phyloP scores from a whole-genome alignment of 2,888 invertebrate genomes.

The Agrochola litura region DNA sequence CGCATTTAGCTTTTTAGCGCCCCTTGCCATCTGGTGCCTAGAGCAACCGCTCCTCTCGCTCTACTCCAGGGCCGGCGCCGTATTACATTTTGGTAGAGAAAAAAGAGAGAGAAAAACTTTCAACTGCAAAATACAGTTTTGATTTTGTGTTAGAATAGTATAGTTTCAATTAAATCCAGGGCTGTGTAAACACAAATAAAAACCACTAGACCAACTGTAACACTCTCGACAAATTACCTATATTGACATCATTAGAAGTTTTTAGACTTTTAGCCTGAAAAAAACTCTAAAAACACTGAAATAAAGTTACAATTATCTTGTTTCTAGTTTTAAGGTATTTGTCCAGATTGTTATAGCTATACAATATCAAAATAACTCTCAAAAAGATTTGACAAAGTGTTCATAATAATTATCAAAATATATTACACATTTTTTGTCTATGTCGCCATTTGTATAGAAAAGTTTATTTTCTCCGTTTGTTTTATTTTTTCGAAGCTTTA shows the following conservation, averaged over 20 bases:
- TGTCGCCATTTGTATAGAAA: neutral
- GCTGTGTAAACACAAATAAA: conserved; percentile 61
- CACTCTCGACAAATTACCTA: neutral
- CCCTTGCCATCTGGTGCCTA: too few species aligned
- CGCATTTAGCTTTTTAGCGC: too few species aligned
- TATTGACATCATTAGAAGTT: neutral
- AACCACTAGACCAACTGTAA: conserved; percentile 7
- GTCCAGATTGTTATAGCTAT: conserved; percentile 4
- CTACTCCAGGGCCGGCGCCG: too few species aligned
- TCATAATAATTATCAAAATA: conserved; percentile 1
- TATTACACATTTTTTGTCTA: neutral
- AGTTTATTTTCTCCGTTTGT: neutral
- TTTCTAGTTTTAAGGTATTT: conserved; percentile 6
- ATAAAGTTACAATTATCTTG: neutral
- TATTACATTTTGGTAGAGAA: conserved; percentile 3
- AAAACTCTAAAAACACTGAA: neutral
- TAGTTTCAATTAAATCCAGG: conserved; percentile 44
- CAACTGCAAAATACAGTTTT: conserved; percentile 38
- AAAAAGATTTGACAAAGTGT: conserved; percentile 13
- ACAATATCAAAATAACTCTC: neutral
- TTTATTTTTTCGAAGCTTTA: conserved; percentile 29
- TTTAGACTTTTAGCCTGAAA: neutral
- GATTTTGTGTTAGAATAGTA: conserved; percentile 29
- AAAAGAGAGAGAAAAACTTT: neutral
- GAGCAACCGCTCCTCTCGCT: too few species aligned